phyloP scores from a whole-genome alignment of 2,797 vertebrate genomes.

The Rhinella marina region DNA sequence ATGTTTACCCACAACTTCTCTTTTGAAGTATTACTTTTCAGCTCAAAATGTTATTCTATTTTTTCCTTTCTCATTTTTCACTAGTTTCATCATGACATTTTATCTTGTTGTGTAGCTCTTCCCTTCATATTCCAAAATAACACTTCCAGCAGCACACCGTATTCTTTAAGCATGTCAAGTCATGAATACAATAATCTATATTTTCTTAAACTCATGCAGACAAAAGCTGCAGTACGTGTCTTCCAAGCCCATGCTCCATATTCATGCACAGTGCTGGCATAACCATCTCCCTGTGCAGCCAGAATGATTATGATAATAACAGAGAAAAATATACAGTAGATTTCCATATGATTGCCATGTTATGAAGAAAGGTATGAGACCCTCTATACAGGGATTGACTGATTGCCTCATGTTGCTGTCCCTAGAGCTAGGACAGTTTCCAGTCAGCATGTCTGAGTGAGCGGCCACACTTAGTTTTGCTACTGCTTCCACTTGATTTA shows the following conservation, averaged over 20 bases:
- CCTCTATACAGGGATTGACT: background rate
- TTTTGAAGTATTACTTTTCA: background rate
- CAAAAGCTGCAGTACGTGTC: background rate
- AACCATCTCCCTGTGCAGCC: background rate
- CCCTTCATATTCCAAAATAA: background rate
- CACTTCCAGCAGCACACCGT: background rate
- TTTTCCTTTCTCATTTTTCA: background rate
- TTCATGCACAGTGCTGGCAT: background rate
- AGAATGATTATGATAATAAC: background rate
- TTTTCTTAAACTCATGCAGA: slow-evolving; percentile 7
- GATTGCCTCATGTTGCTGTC: too few relatives aligned
- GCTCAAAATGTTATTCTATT: background rate
- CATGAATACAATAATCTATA: slow-evolving; percentile 5
- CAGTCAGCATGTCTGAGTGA: too few relatives aligned
- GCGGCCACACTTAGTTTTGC: too few relatives aligned
- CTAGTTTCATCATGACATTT: background rate
- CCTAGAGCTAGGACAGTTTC: too few relatives aligned
- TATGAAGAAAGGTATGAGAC: background rate
- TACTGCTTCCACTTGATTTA: too few relatives aligned
- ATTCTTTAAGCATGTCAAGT: slow-evolving; percentile 48
- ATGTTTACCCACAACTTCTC: background rate
- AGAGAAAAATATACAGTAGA: background rate
- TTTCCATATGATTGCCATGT: background rate
- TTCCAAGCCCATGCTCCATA: slow-evolving; percentile 4
- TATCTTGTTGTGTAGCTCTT: background rate